A percentile compares a stretch with the other conserved stretches of the same genome.
Evolutionary conservation across 2,888 invertebrate species (phyloP).

Genomic region (Plebejus anna): DNA sequence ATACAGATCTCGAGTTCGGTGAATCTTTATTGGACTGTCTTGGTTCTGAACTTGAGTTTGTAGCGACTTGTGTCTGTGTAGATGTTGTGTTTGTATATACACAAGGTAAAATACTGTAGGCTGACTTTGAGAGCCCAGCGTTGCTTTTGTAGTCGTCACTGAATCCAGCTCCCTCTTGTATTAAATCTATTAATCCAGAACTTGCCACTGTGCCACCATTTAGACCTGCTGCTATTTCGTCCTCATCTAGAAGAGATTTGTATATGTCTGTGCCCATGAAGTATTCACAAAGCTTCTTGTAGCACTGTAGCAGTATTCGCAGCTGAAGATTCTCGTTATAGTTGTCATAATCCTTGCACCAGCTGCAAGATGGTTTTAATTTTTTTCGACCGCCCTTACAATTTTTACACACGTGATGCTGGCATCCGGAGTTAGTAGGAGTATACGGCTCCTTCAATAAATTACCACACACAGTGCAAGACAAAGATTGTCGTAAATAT

Average conservation of each 20-base stretch:
- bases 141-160: slow-evolving; percentile 87
- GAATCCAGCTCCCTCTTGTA: slow-evolving; percentile 89
- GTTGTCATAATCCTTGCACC: slow-evolving; percentile 91
- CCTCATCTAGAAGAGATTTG: slow-evolving; percentile 78
- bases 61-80: slow-evolving; percentile 64
- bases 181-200: slow-evolving; percentile 84
- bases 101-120: slow-evolving; percentile 86
- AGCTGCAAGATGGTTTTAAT: slow-evolving; percentile 89
- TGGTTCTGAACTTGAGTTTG: slow-evolving; percentile 56
- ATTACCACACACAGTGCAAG: slow-evolving; percentile 93
- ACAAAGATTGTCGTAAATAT: slow-evolving; percentile 90
- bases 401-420: slow-evolving; percentile 92
- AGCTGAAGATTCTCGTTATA: slow-evolving; percentile 91
- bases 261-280: slow-evolving; percentile 87
- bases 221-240: slow-evolving; percentile 72
- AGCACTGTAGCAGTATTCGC: slow-evolving; percentile 90
- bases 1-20: slow-evolving; percentile 61
- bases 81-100: slow-evolving; percentile 83
- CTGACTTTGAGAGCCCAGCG: slow-evolving; percentile 86
- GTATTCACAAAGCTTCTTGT: slow-evolving; percentile 92
- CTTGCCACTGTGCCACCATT: slow-evolving; percentile 75
- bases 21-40: slow-evolving; percentile 59
- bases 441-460: slow-evolving; percentile 90
- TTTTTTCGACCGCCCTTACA: slow-evolving; percentile 92
- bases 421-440: slow-evolving; percentile 88